Base-by-base conservation (phyloP, 2,113 vertebrate genomes). In the Tenebrosternarchus preto region DNA sequence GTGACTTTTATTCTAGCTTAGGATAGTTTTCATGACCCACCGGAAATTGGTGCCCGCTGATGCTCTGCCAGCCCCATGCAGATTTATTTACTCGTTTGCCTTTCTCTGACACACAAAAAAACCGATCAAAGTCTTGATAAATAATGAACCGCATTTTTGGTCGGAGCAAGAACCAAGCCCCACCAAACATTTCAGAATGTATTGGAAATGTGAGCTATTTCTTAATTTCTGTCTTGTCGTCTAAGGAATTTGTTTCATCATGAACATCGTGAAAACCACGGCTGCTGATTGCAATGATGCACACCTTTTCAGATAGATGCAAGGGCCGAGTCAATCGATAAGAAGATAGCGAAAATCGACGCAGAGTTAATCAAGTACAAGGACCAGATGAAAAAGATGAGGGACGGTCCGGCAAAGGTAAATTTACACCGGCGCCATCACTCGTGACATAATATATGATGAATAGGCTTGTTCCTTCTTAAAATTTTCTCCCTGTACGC, bases 351-450 rank as follows among this genome's bases (percentile, higher is more conserved):
- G 68, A 93, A 94, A 73, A 92, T 99, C 46, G 98, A 99, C 86
- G 93, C 94, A 33, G 97, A 99, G 73, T 93, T 99, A 1, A 85
- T 96, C 66, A 99, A 99, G 85, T 98, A 98, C 81, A 99, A 99
- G 88, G 98, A 99, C 86, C 98, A 99, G 88, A 95, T 99, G 93
- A 99, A 98, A 86, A 99, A 99, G 92, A 98, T 99, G 98, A 96
- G 97, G 90, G 98, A 99, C 56, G 97, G 98, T 2, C 97, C 97
- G 73, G 93, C 95, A 53, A 99, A 99, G 95, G 98, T 98, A 77
- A 9, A 36, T 50, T 15, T 11, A 50, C 43, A 50, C 43, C 3
- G 43, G 43, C 43, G 43, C 43, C 43, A 50, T 50, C 12, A 50
- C 43, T 50, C 43, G 12, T 50, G 43, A 50, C 39, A 11, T 46